A percentile compares a stretch with the other conserved stretches of the same genome.
Evolutionary conservation across 2,113 vertebrate genomes (phyloP).

Genomic region (Sturnus vulgaris): DNA sequence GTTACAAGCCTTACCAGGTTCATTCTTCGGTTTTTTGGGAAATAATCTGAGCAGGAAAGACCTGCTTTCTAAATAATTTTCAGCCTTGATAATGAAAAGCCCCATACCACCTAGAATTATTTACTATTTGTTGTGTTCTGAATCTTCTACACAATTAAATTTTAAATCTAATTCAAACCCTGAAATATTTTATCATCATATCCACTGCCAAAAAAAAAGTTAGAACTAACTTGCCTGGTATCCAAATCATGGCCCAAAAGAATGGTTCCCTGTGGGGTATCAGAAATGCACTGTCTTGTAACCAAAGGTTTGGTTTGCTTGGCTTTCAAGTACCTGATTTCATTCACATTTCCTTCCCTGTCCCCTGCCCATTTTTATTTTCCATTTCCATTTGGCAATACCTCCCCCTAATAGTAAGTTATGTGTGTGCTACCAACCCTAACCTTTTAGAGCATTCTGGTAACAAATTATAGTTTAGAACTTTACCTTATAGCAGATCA

Average conservation of each 20-base stretch:
- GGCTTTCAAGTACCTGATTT: background rate
- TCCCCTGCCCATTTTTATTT: fast-evolving
- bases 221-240: background rate
- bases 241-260: background rate
- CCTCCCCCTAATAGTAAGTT: background rate
- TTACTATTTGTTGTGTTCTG: background rate
- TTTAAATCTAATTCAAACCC: background rate
- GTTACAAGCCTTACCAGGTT: background rate
- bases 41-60: background rate
- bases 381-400: background rate
- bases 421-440: background rate
- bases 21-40: background rate
- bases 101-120: background rate
- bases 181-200: background rate
- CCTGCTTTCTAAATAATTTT: background rate
- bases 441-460: background rate
- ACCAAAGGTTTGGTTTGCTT: background rate
- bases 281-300: background rate
- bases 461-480: background rate
- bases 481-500: background rate
- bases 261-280: background rate
- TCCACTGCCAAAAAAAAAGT: background rate
- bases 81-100: background rate
- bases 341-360: background rate
- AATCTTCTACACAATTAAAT: background rate